Conservation (phyloP, 2,113 vertebrate genomes). For the Sterrhoptilus dennistouni region DNA sequence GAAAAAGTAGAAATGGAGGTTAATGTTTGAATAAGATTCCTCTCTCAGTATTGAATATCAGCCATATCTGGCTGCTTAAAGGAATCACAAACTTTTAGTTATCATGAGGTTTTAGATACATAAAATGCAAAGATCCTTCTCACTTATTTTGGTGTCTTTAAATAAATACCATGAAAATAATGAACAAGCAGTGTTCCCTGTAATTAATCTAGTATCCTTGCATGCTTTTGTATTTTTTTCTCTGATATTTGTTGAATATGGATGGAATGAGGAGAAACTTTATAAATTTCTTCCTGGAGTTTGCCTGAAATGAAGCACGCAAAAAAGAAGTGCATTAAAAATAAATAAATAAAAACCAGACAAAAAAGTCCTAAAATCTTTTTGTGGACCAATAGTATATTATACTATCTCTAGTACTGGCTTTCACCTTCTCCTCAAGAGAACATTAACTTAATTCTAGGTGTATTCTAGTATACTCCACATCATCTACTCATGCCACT, state of each 20-base stretch:
- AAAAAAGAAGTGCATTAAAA: background rate
- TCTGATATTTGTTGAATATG: background rate
- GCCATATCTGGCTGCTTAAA: background rate
- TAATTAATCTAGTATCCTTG: background rate
- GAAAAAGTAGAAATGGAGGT: background rate
- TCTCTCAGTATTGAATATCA: background rate
- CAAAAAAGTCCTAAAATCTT: background rate
- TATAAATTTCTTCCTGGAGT: background rate
- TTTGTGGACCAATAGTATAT: background rate
- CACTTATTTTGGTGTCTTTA: background rate
- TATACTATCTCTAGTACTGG: background rate
- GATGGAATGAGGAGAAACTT: background rate
- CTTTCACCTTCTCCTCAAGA: background rate
- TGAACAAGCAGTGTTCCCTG: background rate
- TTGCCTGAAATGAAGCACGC: background rate
- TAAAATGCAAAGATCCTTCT: background rate
- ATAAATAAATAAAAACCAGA: background rate
- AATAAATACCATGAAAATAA: background rate
- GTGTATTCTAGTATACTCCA: background rate
- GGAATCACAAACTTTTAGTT: background rate
- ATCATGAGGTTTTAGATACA: background rate
- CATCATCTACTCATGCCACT: background rate
- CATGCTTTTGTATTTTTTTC: background rate
- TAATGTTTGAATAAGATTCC: background rate
- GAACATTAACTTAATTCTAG: background rate